A percentile compares a stretch with the other conserved stretches of the same genome.
Evolutionary conservation across 2,888 invertebrate genomes (phyloP).

Genomic region (Volucella inanis): DNA sequence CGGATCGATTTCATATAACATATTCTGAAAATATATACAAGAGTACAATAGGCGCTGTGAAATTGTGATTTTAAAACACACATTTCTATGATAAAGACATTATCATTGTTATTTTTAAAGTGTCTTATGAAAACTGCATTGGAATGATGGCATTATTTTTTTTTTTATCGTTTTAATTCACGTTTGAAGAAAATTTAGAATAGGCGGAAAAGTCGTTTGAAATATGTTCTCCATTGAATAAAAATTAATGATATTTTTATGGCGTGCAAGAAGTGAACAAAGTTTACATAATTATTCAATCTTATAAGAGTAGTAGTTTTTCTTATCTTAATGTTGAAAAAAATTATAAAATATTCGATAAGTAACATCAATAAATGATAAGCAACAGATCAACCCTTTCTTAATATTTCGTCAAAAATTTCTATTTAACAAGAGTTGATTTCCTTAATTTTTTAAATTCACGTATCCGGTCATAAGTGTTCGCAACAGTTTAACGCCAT

Average conservation of each 20-base stretch:
- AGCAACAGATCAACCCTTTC: conserved; percentile 9
- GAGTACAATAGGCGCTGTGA: background rate
- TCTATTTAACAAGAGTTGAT: background rate
- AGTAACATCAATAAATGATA: conserved; percentile 26
- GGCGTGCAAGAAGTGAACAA: too few relatives aligned
- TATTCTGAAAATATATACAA: conserved; percentile 7
- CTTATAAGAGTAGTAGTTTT: background rate
- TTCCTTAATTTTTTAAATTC: conserved; percentile 41
- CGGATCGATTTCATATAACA: background rate
- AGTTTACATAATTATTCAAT: background rate
- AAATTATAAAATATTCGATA: conserved; percentile 42
- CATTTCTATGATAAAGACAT: conserved; percentile 10
- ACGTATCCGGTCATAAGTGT: conserved; percentile 66
- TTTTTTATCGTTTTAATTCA: conserved; percentile 46
- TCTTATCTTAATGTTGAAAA: conserved; percentile 55
- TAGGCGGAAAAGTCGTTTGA: conserved; percentile 47
- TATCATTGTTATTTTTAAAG: conserved; percentile 34
- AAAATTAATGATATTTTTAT: conserved; percentile 22
- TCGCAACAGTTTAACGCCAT: conserved; percentile 53
- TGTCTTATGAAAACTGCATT: conserved; percentile 33
- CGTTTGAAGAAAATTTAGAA: conserved; percentile 57
- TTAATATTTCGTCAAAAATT: conserved; percentile 21
- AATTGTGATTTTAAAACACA: background rate
- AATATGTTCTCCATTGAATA: conserved; percentile 26
- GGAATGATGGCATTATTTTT: conserved; percentile 32